phyloP scores from a whole-genome alignment of 2,797 vertebrate genomes.

The Eupleurogrammus muticus region DNA sequence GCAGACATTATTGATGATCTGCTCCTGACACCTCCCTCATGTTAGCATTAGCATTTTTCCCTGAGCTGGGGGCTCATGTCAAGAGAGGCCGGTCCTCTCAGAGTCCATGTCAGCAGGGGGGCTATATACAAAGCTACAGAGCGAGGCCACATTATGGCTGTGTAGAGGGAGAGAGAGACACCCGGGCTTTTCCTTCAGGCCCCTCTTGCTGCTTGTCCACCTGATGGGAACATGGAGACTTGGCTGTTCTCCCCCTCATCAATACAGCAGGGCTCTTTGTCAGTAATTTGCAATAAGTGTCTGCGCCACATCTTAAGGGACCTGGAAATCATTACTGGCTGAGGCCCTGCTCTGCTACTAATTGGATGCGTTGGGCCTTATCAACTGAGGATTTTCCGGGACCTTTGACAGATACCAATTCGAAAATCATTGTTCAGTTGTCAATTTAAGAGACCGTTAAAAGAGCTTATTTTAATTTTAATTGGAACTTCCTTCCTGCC shows the following conservation, averaged over 20 bases:
- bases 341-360: slow-evolving; percentile 92
- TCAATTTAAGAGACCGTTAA: slow-evolving; percentile 99
- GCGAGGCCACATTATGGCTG: slow-evolving; percentile 65
- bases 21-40: slow-evolving; percentile 72
- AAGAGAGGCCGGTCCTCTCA: slow-evolving; percentile 71
- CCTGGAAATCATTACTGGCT: slow-evolving; percentile 96
- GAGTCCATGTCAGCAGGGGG: slow-evolving; percentile 72
- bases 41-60: slow-evolving; percentile 80
- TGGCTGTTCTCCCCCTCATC: slow-evolving; percentile 91
- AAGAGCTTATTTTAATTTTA: slow-evolving; percentile 97
- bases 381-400: slow-evolving; percentile 97
- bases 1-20: slow-evolving; percentile 89
- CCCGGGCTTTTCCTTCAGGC: slow-evolving; percentile 51
- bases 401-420: slow-evolving; percentile 99
- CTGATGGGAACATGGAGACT: slow-evolving; percentile 91
- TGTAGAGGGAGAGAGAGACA: slow-evolving; percentile 42
- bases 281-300: slow-evolving; percentile 99
- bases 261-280: slow-evolving; percentile 96
- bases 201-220: slow-evolving; percentile 87
- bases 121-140: slow-evolving; percentile 51
- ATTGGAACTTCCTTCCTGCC: slow-evolving; percentile 91
- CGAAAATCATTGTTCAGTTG: slow-evolving; percentile 99
- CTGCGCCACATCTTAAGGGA: slow-evolving; percentile 93
- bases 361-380: slow-evolving; percentile 99
- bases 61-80: slow-evolving; percentile 66